Evolutionary conservation across 1,140 invertebrate species (phyloP).

Genomic region (honey bee (Apis mellifera)): Amel_HAv3.1 CM009931.2:16501-17000

Average conservation of each 20-base stretch:
- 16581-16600: conserved; percentile 70
- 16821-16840: background rate
- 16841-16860: background rate
- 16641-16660: conserved; percentile 59
- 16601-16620: conserved; percentile 72
- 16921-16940: conserved; percentile 71
- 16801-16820: background rate
- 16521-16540: background rate
- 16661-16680: conserved; percentile 34
- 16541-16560: background rate
- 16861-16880: conserved; percentile 67
- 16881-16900: conserved; percentile 66
- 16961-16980: conserved; percentile 68
- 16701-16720: conserved; percentile 58
- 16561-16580: conserved; percentile 68
- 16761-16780: conserved; percentile 52
- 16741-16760: conserved; percentile 50
- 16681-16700: conserved; percentile 25
- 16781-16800: conserved; percentile 62
- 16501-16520: too few relatives aligned
- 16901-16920: conserved; percentile 69
- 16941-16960: conserved; percentile 69
- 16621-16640: conserved; percentile 75
- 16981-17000: conserved; percentile 63
- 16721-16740: conserved; percentile 55